Conservation (phyloP, 2,888 invertebrate genomes). For the Trichogramma evanescens region DNA sequence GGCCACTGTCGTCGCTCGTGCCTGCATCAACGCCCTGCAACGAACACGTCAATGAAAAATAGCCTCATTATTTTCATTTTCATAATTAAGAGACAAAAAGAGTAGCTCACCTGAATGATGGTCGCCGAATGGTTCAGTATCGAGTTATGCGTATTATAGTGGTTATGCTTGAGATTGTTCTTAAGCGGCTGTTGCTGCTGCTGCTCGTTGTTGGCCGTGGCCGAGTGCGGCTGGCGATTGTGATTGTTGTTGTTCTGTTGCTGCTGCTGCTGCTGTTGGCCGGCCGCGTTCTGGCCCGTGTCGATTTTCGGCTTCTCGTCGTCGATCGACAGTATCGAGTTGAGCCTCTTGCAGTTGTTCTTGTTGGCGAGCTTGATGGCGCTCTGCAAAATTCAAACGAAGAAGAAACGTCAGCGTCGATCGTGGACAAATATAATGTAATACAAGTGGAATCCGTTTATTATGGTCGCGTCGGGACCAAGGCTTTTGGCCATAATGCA, state of each 20-base stretch:
- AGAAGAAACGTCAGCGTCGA: constrained; percentile 6
- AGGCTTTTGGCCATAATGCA: neutral
- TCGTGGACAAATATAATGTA: neutral
- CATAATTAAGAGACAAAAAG: too few relatives aligned
- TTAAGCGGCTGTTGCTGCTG: constrained; percentile 42
- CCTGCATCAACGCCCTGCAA: constrained; percentile 73
- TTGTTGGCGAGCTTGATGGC: constrained; percentile 56
- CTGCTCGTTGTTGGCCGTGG: constrained; percentile 19
- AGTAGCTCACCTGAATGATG: constrained; percentile 41
- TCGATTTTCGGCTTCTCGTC: constrained; percentile 55
- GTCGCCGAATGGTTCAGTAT: constrained; percentile 46
- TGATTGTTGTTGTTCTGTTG: constrained; percentile 49
- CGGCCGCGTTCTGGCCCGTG: constrained; percentile 47
- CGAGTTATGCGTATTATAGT: constrained; percentile 45
- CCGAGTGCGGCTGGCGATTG: constrained; percentile 44
- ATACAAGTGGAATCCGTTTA: too few relatives aligned
- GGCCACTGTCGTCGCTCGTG: constrained; percentile 77
- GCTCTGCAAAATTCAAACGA: constrained; percentile 45
- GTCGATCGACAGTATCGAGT: constrained; percentile 51
- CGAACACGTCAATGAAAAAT: too few relatives aligned
- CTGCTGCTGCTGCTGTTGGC: too few relatives aligned
- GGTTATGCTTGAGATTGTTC: constrained; percentile 46
- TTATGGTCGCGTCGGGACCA: neutral
- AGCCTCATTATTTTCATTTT: too few relatives aligned
- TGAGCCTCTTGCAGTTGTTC: constrained; percentile 54